Conservation (phyloP, 2,113 vertebrate genomes). For the Oryctolagus cuniculus region mOryCun1.1 NC_091435.1:87219501-87220000, state of each 20-base stretch:
- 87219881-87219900: neutral
- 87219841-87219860: neutral
- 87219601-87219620: neutral
- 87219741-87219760: neutral
- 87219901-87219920: neutral
- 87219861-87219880: neutral
- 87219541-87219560: conserved; percentile 40
- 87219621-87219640: neutral
- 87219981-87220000: neutral
- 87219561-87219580: conserved; percentile 20
- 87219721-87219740: neutral
- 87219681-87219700: neutral
- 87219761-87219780: neutral
- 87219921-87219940: neutral
- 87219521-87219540: conserved; percentile 27
- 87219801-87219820: neutral
- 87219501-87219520: conserved; percentile 31
- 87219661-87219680: neutral
- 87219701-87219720: neutral
- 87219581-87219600: neutral
- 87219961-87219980: neutral
- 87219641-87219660: neutral
- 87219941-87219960: neutral
- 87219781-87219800: neutral
- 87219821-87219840: neutral